Evolutionary conservation across 2,888 invertebrate genomes (phyloP).

Genomic region (Acheta domesticus): DNA sequence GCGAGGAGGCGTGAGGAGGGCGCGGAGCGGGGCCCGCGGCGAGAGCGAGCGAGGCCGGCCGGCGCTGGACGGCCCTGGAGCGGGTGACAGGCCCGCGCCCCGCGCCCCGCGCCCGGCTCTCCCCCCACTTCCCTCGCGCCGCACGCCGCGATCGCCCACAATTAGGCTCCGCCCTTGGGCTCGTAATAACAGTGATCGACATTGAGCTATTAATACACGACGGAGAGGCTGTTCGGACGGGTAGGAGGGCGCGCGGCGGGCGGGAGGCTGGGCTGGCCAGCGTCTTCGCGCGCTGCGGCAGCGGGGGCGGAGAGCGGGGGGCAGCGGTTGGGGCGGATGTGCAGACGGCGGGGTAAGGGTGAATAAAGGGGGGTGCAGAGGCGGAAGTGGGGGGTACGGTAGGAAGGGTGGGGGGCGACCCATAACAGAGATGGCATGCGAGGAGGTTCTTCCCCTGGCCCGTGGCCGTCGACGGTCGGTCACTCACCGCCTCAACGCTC

Average conservation of each 20-base stretch:
- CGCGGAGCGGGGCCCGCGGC: no score
- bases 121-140: no score
- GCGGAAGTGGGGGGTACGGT: no score
- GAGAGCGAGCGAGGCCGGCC: no score
- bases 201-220: conserved; percentile 3
- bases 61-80: neutral
- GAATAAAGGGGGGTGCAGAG: no score
- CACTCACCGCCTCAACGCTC: no score
- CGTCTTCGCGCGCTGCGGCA: neutral
- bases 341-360: neutral
- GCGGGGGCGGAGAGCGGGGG: neutral
- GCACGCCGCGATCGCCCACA: neutral
- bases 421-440: no score
- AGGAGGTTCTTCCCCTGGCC: no score
- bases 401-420: no score
- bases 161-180: conserved; percentile 18
- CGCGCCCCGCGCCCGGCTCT: neutral
- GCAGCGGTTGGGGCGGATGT: neutral
- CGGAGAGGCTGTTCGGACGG: neutral
- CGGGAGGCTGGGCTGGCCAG: neutral
- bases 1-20: no score
- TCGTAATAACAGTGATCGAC: conserved; percentile 18
- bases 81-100: neutral
- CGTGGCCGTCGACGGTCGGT: no score
- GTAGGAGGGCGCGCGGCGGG: neutral